These are phyloP conservation scores for Argynnis bischoffii DNA, from an alignment of 2,888 invertebrate genomes.

Conservation along the genomic window DNA sequence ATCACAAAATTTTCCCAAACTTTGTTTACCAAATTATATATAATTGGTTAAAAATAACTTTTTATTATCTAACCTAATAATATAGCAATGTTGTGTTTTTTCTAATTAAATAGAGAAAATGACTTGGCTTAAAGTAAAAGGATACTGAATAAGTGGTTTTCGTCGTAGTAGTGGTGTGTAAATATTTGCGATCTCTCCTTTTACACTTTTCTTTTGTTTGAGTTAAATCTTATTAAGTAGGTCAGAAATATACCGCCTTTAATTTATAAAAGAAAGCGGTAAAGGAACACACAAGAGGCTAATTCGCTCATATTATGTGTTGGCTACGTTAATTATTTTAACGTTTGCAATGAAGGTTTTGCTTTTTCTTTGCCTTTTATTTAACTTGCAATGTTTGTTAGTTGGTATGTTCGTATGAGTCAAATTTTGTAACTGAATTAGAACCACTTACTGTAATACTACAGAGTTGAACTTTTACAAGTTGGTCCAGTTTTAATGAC, in stretches of 20 bases:
- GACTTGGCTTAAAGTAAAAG: slow-evolving; percentile 11
- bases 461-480: too few relatives aligned
- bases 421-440: too few relatives aligned
- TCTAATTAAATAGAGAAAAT: slow-evolving; percentile 18
- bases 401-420: too few relatives aligned
- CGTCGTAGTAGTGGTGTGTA: slow-evolving; percentile 7
- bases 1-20: too few relatives aligned
- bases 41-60: neutral
- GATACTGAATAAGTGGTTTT: slow-evolving; percentile 16
- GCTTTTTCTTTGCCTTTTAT: too few relatives aligned
- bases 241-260: slow-evolving; percentile 5
- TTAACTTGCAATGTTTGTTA: too few relatives aligned
- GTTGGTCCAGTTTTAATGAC: too few relatives aligned
- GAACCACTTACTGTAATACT: too few relatives aligned
- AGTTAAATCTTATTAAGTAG: slow-evolving; percentile 20
- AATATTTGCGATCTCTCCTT: slow-evolving; percentile 9
- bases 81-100: neutral
- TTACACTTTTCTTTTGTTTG: slow-evolving; percentile 21
- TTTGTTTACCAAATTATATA: too few relatives aligned
- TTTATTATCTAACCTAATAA: slow-evolving; percentile 7
- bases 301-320: neutral
- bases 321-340: neutral
- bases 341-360: too few relatives aligned
- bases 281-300: neutral
- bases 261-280: neutral